Evolutionary conservation across 2,113 vertebrate species (phyloP), one percentile per base, ranked within the genome.

Genomic region (Fulmarus glacialis): DNA sequence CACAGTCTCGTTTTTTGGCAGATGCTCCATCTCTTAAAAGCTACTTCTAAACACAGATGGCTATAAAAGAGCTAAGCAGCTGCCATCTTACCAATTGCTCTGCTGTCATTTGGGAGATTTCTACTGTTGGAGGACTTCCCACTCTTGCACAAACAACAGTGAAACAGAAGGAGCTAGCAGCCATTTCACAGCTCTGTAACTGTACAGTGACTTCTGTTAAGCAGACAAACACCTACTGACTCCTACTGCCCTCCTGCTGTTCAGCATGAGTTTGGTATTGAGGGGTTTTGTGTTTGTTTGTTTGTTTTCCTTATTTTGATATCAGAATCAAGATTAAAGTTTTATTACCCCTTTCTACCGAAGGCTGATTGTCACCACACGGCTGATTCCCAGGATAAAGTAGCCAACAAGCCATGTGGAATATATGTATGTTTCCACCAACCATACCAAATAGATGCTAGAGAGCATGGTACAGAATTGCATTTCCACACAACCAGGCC

Each of bases 31-130:
- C 95, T 95, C 78, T 92, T 90, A 94, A 93, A 95, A 95, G 73
- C 78, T 94, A 64, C 73, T 95, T 93, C 92, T 95, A 94, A 95
- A 95, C 87, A 94, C 95, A 97, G 96, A 94, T 92, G 87, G 82
- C 62, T 91, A 87, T 77, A 60, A 93, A 95, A 96, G 87, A 93
- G 78, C 93, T 93, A 93, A 97, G 84, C 66, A 93, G 92, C 95
- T 95, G 93, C 95, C 96, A 94, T 94, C 90, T 97, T 96, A 80
- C 74, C 87, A 85, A 94, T 94, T 80, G 79, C 92, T 94, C 71
- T 70, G 87, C 90, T 94, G 92, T 90, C 74, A 38, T 92, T 90
- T 86, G 82, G 70, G 92, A 96, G 66, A 88, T 87, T 94, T 94
- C 87, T 90, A 11, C 78, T 73, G 78, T 58, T 95, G 93, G 90